Conservation (phyloP, 92 coral and sea anemone genomes). For the Galaxea fascicularis region DNA sequence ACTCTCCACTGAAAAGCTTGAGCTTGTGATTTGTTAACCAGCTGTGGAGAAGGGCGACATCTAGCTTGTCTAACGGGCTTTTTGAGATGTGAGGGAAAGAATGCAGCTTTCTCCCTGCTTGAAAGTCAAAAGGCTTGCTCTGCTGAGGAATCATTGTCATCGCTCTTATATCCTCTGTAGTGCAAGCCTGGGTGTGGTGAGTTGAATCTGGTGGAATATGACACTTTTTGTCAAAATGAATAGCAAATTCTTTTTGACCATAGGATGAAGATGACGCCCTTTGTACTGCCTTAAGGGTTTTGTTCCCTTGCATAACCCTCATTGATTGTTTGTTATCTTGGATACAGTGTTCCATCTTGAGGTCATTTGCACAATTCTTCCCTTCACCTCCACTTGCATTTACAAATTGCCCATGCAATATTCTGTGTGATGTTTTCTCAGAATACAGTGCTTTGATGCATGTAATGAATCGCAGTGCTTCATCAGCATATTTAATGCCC, state of each 20-base stretch:
- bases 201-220: constrained; percentile 52
- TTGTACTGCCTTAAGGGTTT: constrained; percentile 58
- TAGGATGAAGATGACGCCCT: constrained; percentile 42
- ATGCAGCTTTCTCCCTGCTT: constrained; percentile 22
- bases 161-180: constrained; percentile 30
- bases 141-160: not conserved
- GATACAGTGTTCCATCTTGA: constrained; percentile 66
- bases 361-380: constrained; percentile 61
- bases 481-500: constrained; percentile 69
- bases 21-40: constrained; percentile 67
- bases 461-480: constrained; percentile 64
- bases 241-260: constrained; percentile 51
- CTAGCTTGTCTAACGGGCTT: constrained; percentile 63
- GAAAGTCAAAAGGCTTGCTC: not conserved
- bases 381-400: constrained; percentile 61
- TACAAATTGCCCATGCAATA: constrained; percentile 67
- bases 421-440: constrained; percentile 47
- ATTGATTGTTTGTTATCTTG: constrained; percentile 19
- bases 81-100: constrained; percentile 41
- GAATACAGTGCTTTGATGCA: constrained; percentile 43
- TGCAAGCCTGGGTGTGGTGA: constrained; percentile 65
- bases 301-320: constrained; percentile 66
- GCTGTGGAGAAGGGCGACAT: constrained; percentile 55
- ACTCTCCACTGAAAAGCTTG: constrained; percentile 43
- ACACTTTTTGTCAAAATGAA: constrained; percentile 42